Percentiles rank a stretch among this genome's conserved stretches.
Conservation (phyloP, 2,113 vertebrate genomes). For the Phodopus roborovskii region DNA sequence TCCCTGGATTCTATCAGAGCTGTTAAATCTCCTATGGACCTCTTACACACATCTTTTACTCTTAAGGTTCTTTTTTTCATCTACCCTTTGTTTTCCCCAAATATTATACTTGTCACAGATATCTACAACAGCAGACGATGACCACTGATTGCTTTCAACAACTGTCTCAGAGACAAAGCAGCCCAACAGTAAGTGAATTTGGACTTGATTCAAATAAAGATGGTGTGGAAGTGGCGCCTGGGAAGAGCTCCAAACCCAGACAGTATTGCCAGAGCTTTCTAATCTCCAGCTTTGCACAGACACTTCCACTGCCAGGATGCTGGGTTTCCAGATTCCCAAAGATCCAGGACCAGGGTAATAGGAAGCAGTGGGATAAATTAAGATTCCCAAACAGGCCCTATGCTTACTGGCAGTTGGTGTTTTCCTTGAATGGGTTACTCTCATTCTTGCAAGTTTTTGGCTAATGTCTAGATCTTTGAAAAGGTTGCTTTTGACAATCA, state of each 20-base stretch:
- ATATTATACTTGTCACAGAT: background rate
- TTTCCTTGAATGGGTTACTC: background rate
- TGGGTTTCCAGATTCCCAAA: background rate
- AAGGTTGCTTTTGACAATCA: background rate
- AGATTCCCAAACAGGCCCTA: background rate
- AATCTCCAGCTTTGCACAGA: background rate
- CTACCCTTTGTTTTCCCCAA: background rate
- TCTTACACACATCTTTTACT: background rate
- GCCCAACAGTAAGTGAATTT: background rate
- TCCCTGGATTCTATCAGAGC: background rate
- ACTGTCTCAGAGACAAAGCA: background rate
- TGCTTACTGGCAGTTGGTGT: background rate
- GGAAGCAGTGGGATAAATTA: background rate
- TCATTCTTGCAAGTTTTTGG: background rate
- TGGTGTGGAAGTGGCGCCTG: background rate
- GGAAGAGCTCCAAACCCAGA: background rate
- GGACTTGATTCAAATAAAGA: conserved; percentile 19
- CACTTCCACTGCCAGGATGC: background rate
- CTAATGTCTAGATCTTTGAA: conserved; percentile 39
- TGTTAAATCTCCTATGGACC: background rate
- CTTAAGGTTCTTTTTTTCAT: background rate
- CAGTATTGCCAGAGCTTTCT: background rate
- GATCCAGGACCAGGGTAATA: background rate
- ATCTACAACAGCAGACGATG: background rate
- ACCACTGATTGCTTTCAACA: conserved; percentile 11